phyloP scores from a whole-genome alignment of 2,888 invertebrate genomes.

The Syrista parreyssii region DNA sequence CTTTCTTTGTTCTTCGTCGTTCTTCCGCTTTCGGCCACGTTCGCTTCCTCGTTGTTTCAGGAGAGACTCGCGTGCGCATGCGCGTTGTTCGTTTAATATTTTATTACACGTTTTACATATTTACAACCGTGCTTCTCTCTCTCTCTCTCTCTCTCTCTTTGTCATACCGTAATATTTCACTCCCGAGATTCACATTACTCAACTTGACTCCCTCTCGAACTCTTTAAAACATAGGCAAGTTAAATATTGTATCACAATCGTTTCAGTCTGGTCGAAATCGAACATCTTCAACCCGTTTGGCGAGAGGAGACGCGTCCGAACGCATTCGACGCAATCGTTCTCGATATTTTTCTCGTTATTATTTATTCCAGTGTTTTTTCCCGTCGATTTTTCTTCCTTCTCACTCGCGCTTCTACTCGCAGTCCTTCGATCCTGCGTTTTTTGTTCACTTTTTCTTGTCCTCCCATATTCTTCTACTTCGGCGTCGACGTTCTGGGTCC shows the following conservation, averaged over 20 bases:
- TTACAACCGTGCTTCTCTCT: conserved; percentile 49
- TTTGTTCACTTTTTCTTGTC: too few species aligned
- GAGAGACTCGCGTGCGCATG: conserved; percentile 20
- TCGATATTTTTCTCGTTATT: neutral
- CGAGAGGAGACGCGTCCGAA: conserved; percentile 41
- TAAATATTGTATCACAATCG: conserved; percentile 67
- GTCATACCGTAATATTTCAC: neutral
- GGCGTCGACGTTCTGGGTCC: neutral
- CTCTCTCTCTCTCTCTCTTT: conserved; percentile 1
- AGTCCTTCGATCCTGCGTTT: too few species aligned
- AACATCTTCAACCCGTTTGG: conserved; percentile 61
- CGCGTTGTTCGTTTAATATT: conserved; percentile 14
- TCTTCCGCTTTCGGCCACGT: conserved; percentile 10
- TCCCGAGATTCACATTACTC: neutral
- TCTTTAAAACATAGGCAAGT: conserved; percentile 63
- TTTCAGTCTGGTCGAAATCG: conserved; percentile 65
- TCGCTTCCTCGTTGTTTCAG: conserved; percentile 9
- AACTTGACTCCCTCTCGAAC: conserved; percentile 8
- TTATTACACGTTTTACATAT: conserved; percentile 49
- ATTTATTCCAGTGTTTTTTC: neutral
- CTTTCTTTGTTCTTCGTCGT: conserved; percentile 13
- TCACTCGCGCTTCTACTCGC: neutral
- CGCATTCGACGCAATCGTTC: neutral
- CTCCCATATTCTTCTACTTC: neutral
- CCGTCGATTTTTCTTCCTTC: neutral